phyloP scores from a whole-genome alignment of 1,140 invertebrate species.

The Oppia nitens region DNA sequence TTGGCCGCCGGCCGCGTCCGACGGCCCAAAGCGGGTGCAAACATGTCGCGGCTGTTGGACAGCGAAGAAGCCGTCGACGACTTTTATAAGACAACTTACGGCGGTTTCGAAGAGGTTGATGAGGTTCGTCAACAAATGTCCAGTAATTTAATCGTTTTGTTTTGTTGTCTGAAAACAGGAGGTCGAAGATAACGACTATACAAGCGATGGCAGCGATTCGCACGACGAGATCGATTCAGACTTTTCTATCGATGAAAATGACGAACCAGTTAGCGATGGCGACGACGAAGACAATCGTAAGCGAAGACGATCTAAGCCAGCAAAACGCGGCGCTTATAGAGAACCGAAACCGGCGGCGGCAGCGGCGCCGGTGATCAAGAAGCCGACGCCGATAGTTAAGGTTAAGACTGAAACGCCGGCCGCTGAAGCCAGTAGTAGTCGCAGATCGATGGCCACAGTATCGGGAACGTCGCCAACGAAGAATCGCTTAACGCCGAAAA shows the following conservation, averaged over 20 bases:
- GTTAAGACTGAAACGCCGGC: not conserved
- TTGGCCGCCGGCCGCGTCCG: slow-evolving; percentile 51
- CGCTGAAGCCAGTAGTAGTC: too few species aligned
- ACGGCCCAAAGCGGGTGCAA: slow-evolving; percentile 72
- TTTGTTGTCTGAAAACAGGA: too few species aligned
- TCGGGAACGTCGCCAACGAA: too few species aligned
- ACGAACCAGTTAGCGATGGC: slow-evolving; percentile 70
- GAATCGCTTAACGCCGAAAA: too few species aligned
- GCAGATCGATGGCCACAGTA: too few species aligned
- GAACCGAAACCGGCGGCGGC: not conserved
- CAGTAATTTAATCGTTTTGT: too few species aligned
- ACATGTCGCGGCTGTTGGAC: slow-evolving; percentile 68
- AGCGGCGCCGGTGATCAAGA: not conserved
- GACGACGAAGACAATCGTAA: slow-evolving; percentile 43
- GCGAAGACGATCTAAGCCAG: slow-evolving; percentile 8
- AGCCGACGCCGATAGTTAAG: not conserved
- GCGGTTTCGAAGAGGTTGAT: too few species aligned
- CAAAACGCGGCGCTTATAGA: not conserved
- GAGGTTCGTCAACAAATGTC: too few species aligned
- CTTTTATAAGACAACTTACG: slow-evolving; percentile 93
- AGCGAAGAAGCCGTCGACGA: slow-evolving; percentile 94
- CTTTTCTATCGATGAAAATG: slow-evolving; percentile 93
- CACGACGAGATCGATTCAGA: slow-evolving; percentile 93
- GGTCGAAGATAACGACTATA: too few species aligned
- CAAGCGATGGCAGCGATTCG: slow-evolving; percentile 34